Evolutionary conservation across 2,888 invertebrate genomes (phyloP).

Genomic region (Agelastica alni): DNA sequence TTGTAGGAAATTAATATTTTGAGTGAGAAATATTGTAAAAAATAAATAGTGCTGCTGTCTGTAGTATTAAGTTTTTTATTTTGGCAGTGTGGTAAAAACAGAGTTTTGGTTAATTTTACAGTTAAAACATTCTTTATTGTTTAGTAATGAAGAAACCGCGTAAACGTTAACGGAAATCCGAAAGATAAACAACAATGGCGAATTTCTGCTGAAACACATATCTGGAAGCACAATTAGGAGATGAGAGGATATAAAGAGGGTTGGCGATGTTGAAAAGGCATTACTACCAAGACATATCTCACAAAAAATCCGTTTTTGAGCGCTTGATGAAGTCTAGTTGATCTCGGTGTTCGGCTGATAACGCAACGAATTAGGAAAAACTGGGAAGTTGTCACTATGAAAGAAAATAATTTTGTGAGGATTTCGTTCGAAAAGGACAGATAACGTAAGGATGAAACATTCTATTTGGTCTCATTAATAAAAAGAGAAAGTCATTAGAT

Average conservation of each 20-base stretch:
- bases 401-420: constrained; percentile 24
- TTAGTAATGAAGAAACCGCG: constrained; percentile 5
- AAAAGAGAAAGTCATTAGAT: constrained; percentile 10
- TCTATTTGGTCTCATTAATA: constrained; percentile 21
- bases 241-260: constrained; percentile 15
- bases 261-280: constrained; percentile 20
- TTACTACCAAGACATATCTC: constrained; percentile 22
- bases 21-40: no score
- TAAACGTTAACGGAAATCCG: constrained; percentile 9
- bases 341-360: constrained; percentile 11
- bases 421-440: constrained; percentile 14
- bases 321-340: constrained; percentile 21
- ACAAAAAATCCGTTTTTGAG: constrained; percentile 22
- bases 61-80: no score
- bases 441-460: constrained; percentile 16
- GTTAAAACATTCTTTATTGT: no score
- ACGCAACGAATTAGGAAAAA: constrained; percentile 22
- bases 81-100: no score
- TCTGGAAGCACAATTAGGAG: constrained; percentile 29
- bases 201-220: constrained; percentile 25
- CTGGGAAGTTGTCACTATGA: constrained; percentile 13
- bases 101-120: no score
- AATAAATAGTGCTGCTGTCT: no score
- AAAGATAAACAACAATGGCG: constrained; percentile 14
- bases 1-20: no score